A percentile compares a stretch with the other conserved stretches of the same genome.
phyloP scores from a whole-genome alignment of 2,888 invertebrate genomes.

The Oligia fasciuncula region DNA sequence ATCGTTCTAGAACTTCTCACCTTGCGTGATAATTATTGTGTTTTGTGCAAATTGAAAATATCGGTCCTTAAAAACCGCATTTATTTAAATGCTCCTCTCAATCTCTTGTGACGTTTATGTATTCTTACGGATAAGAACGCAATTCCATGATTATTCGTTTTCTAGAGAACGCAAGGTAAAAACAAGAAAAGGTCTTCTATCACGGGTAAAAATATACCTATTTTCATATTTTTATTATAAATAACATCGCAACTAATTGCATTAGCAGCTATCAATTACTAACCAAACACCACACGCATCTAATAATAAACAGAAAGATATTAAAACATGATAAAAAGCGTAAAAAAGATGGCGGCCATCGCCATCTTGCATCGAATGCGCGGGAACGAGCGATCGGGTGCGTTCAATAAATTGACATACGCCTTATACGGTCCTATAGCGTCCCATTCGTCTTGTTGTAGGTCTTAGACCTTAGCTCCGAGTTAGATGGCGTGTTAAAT shows the following conservation, averaged over 20 bases:
- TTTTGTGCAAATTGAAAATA: background rate
- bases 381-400: constrained; percentile 78
- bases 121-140: no score
- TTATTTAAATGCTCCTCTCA: background rate
- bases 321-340: constrained; percentile 77
- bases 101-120: background rate
- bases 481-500: constrained; percentile 81
- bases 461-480: constrained; percentile 76
- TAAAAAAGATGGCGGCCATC: constrained; percentile 72
- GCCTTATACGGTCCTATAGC: constrained; percentile 81
- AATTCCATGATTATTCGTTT: background rate
- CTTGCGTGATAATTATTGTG: background rate
- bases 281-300: constrained; percentile 49
- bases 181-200: background rate
- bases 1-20: background rate
- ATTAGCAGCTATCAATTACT: constrained; percentile 41
- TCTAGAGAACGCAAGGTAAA: background rate
- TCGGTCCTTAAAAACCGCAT: background rate
- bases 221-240: background rate
- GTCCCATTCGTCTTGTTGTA: constrained; percentile 78
- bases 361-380: constrained; percentile 82
- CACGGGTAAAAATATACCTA: background rate
- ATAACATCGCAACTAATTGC: constrained; percentile 19
- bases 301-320: constrained; percentile 77
- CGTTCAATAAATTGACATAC: constrained; percentile 87